Evolutionary conservation across 2,888 invertebrate genomes (phyloP).

Genomic region (Adelognathus sp.): DNA sequence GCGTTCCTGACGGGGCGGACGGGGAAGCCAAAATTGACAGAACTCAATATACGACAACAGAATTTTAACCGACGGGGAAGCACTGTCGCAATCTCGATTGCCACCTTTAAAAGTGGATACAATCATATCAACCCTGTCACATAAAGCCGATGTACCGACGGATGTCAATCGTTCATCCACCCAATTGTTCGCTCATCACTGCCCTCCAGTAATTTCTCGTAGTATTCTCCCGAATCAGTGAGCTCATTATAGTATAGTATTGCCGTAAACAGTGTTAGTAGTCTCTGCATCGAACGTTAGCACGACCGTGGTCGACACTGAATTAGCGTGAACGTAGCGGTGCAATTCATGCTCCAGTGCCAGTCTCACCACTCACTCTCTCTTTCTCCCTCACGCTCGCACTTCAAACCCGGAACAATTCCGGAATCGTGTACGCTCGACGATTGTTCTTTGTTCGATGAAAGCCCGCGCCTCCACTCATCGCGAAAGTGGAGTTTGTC

Average conservation of each 20-base stretch:
- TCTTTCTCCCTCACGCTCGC: no score
- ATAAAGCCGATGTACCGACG: not conserved
- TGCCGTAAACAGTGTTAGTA: not conserved
- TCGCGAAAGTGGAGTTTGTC: no score
- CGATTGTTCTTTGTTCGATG: conserved; percentile 60
- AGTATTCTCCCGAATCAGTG: no score
- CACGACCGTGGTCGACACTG: conserved; percentile 34
- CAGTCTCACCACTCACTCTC: conserved; percentile 46
- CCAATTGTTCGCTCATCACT: not conserved
- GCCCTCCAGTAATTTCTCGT: not conserved
- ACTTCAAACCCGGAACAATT: conserved; percentile 54
- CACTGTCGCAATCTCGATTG: no score
- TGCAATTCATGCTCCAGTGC: conserved; percentile 27
- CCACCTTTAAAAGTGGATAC: not conserved
- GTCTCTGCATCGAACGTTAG: conserved; percentile 10
- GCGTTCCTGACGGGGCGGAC: no score
- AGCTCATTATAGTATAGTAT: conserved; percentile 20
- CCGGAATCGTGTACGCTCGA: conserved; percentile 48
- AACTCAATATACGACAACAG: no score
- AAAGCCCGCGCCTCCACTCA: conserved; percentile 29
- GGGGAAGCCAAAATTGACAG: no score
- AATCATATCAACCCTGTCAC: not conserved
- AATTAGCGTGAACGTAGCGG: conserved; percentile 49
- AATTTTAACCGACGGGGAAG: no score
- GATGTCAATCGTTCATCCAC: not conserved